phyloP scores from a whole-genome alignment of 2,888 invertebrate genomes.

The Asteroscopus sphinx region DNA sequence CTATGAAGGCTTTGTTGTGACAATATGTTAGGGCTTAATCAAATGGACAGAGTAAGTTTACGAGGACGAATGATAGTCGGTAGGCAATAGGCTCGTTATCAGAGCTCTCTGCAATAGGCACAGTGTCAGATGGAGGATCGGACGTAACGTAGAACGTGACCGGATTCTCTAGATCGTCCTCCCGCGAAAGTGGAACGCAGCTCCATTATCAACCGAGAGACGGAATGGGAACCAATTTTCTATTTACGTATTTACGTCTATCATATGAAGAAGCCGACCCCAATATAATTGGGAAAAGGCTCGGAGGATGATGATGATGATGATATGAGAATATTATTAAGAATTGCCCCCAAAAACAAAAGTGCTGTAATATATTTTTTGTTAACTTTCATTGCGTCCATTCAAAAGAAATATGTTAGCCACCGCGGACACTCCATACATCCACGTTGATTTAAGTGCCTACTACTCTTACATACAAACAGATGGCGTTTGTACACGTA shows the following conservation, averaged over 20 bases:
- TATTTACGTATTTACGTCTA: neutral
- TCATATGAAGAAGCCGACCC: too few species aligned
- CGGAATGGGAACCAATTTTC: constrained; percentile 17
- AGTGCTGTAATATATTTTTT: too few species aligned
- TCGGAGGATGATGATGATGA: too few species aligned
- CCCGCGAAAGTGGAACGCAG: constrained; percentile 31
- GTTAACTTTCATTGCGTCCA: too few species aligned
- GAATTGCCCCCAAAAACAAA: too few species aligned
- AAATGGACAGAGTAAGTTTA: constrained; percentile 71
- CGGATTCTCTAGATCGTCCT: constrained; percentile 60
- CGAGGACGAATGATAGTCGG: constrained; percentile 67
- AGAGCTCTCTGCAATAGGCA: constrained; percentile 63
- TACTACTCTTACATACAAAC: too few species aligned
- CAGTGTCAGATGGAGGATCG: constrained; percentile 73
- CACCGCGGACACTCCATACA: too few species aligned
- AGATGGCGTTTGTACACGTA: too few species aligned
- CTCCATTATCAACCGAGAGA: constrained; percentile 24
- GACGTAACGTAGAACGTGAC: constrained; percentile 79
- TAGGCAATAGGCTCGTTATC: constrained; percentile 71
- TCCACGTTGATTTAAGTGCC: too few species aligned
- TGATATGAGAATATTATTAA: too few species aligned
- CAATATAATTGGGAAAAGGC: too few species aligned
- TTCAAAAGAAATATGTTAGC: too few species aligned
- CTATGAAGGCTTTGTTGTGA: constrained; percentile 68
- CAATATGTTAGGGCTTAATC: constrained; percentile 67